These are phyloP conservation scores for Schizothorax lantsangensis DNA, from an alignment of 2,797 vertebrate species.

Conservation along the genomic window DNA sequence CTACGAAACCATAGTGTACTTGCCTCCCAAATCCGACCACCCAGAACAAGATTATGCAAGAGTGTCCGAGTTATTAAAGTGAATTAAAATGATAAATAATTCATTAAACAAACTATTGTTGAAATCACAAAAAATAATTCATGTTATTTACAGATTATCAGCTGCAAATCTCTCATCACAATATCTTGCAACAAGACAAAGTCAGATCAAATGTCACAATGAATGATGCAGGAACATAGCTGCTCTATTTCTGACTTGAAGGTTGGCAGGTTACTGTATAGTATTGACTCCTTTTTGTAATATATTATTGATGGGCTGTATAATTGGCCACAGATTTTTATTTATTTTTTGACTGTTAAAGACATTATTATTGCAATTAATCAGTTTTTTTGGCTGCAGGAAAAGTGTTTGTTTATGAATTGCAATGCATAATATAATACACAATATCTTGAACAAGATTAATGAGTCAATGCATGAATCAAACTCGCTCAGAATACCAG, in stretches of 20 bases:
- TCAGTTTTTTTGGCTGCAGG: neutral
- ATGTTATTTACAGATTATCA: neutral
- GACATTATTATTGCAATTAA: neutral
- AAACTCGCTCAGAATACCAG: slow-evolving; percentile 6
- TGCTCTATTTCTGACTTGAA: neutral
- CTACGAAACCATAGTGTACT: neutral
- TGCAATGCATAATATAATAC: neutral
- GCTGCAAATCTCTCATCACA: neutral
- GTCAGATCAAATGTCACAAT: neutral
- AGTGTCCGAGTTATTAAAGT: neutral
- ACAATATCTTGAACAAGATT: neutral
- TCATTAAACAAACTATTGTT: neutral
- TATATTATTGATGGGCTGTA: slow-evolving; percentile 1
- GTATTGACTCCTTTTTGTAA: neutral
- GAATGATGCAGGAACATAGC: neutral
- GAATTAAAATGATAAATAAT: slow-evolving; percentile 7
- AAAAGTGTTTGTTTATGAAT: neutral
- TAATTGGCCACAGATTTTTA: neutral
- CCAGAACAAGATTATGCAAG: neutral
- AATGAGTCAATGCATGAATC: neutral
- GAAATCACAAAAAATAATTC: neutral
- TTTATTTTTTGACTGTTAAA: neutral
- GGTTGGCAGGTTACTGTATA: neutral
- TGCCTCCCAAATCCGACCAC: neutral
- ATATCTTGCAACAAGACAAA: neutral